Conservation (phyloP, 1,140 invertebrate species). For the Plectrocnemia conspersa region DNA sequence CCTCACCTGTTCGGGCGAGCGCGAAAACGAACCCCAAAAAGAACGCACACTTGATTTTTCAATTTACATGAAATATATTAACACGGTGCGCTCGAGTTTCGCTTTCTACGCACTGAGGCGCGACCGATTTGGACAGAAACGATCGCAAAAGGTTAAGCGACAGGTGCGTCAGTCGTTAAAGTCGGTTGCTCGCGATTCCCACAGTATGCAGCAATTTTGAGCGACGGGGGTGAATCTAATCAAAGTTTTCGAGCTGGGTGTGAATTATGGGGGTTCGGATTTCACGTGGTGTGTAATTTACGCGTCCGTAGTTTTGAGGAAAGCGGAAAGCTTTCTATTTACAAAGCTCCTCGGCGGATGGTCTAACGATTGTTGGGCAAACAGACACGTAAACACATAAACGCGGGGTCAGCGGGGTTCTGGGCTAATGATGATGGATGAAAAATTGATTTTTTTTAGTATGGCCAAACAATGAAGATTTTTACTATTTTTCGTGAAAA, state of each 20-base stretch:
- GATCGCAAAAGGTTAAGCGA: constrained; percentile 26
- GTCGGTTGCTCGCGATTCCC: no score
- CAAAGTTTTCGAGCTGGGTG: not conserved
- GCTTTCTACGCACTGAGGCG: no score
- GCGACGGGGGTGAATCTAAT: constrained; percentile 22
- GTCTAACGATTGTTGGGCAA: constrained; percentile 4
- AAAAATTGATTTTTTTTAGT: not conserved
- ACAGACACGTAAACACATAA: not conserved
- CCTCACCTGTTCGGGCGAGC: no score
- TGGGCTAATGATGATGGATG: constrained; percentile 14
- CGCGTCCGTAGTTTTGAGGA: not conserved
- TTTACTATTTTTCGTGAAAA: constrained; percentile 1
- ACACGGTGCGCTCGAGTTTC: constrained; percentile 22
- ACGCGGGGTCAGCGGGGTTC: not conserved
- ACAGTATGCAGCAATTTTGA: no score
- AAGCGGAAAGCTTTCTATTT: not conserved
- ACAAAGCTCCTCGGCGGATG: no score
- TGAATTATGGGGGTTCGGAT: no score
- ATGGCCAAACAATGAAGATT: no score
- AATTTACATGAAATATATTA: constrained; percentile 27
- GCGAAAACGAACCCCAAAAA: no score
- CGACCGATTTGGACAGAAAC: no score
- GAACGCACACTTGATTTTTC: no score
- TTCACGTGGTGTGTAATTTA: no score
- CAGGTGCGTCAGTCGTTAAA: constrained; percentile 29